Evolutionary conservation across 2,888 invertebrate genomes (phyloP).

Genomic region (Gastrophysa polygoni): DNA sequence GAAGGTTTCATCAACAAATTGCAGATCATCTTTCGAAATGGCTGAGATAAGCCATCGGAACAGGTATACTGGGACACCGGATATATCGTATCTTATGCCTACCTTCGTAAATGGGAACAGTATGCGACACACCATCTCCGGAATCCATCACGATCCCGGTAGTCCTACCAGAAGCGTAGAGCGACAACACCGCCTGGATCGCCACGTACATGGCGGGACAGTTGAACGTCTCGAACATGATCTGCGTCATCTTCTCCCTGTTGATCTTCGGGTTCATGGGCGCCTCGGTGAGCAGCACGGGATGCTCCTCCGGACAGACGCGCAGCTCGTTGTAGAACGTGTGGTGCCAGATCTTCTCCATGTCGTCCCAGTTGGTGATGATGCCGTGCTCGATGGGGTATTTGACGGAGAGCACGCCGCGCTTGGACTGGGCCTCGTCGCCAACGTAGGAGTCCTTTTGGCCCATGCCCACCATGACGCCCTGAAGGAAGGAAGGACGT

Average conservation of each 20-base stretch:
- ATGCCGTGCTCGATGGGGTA: slow-evolving; percentile 82
- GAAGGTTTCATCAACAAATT: no score
- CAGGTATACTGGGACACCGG: no score
- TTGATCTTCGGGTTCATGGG: slow-evolving; percentile 82
- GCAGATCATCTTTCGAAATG: no score
- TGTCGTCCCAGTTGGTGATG: slow-evolving; percentile 83
- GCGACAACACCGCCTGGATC: slow-evolving; percentile 75
- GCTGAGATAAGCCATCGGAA: no score
- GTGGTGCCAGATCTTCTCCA: slow-evolving; percentile 90
- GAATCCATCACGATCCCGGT: slow-evolving; percentile 77
- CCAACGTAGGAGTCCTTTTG: slow-evolving; percentile 64
- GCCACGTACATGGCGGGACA: slow-evolving; percentile 72
- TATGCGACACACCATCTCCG: slow-evolving; percentile 76
- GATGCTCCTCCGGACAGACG: slow-evolving; percentile 79
- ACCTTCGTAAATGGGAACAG: slow-evolving; percentile 77
- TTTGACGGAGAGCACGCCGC: slow-evolving; percentile 64
- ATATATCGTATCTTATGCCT: no score
- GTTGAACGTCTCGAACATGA: slow-evolving; percentile 67
- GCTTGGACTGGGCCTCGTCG: slow-evolving; percentile 65
- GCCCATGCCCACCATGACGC: slow-evolving; percentile 59
- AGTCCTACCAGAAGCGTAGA: slow-evolving; percentile 76
- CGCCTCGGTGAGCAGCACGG: slow-evolving; percentile 78
- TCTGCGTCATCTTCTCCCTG: slow-evolving; percentile 79
- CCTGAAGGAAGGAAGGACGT: slow-evolving; percentile 45
- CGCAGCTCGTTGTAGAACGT: slow-evolving; percentile 82